Percentiles rank a stretch among this genome's conserved stretches.
These are phyloP conservation scores for Amblyopsis rosae DNA, from an alignment of 2,113 vertebrate genomes.

Conservation along the genomic window DNA sequence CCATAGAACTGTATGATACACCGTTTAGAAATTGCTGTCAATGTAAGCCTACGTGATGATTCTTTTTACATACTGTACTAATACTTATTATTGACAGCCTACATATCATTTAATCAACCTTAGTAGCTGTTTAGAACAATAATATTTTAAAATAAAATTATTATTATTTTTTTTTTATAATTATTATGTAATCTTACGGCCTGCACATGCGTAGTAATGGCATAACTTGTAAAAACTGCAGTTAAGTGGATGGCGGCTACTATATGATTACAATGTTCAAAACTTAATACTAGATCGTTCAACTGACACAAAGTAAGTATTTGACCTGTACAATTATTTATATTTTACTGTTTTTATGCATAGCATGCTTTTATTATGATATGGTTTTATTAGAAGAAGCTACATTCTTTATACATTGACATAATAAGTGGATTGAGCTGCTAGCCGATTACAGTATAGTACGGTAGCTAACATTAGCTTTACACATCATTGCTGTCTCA, in stretches of 20 bases:
- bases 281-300: slow-evolving; percentile 8
- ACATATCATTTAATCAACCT: neutral
- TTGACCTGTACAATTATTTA: neutral
- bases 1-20: too few relatives aligned
- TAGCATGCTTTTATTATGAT: neutral
- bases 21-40: too few relatives aligned
- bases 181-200: neutral
- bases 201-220: slow-evolving; percentile 42
- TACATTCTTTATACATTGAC: neutral
- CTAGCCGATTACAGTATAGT: neutral
- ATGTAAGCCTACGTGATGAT: too few relatives aligned
- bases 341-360: neutral
- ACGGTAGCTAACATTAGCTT: slow-evolving; percentile 14
- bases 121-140: neutral
- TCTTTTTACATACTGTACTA: too few relatives aligned
- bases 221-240: neutral
- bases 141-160: neutral
- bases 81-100: too few relatives aligned
- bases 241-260: slow-evolving; percentile 22
- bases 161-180: neutral
- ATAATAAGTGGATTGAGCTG: neutral
- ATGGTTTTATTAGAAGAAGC: too few relatives aligned
- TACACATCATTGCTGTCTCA: neutral
- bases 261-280: neutral
- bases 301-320: neutral